Percentiles rank a stretch among this genome's conserved stretches.
These are phyloP conservation scores for Setophaga kirtlandii DNA, from an alignment of 2,113 vertebrate genomes.

Conservation along the genomic window DNA sequence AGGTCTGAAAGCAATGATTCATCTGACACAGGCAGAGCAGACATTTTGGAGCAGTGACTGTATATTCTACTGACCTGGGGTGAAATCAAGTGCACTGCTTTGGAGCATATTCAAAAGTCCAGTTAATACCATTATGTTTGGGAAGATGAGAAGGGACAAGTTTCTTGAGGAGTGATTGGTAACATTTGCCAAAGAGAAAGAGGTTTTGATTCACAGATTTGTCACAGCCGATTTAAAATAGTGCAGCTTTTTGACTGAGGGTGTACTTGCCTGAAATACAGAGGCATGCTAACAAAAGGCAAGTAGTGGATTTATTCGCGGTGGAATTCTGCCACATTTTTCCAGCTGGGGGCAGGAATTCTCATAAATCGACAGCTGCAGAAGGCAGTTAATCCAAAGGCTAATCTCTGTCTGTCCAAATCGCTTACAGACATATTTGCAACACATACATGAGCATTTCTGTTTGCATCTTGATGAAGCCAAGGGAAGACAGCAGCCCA, in stretches of 20 bases:
- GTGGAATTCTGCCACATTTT: constrained; percentile 55
- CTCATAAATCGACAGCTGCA: constrained; percentile 51
- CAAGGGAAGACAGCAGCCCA: background rate
- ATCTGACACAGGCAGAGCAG: background rate
- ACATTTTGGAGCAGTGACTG: constrained; percentile 5
- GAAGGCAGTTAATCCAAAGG: constrained; percentile 31
- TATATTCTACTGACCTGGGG: constrained; percentile 2
- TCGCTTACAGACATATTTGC: constrained; percentile 12
- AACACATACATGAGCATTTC: background rate
- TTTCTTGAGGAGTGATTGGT: constrained; percentile 34
- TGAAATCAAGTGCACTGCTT: constrained; percentile 5
- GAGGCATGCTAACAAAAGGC: constrained; percentile 36
- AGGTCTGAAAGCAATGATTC: constrained; percentile 6
- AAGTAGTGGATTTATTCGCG: background rate
- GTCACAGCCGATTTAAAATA: constrained; percentile 53
- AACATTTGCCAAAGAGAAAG: constrained; percentile 46
- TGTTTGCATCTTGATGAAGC: background rate
- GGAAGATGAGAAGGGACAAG: constrained; percentile 24
- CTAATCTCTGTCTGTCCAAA: constrained; percentile 61
- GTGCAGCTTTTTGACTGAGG: background rate
- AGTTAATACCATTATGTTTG: constrained; percentile 29
- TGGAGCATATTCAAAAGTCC: constrained; percentile 1
- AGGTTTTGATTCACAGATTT: constrained; percentile 43
- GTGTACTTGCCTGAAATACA: background rate
- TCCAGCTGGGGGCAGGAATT: constrained; percentile 45